Base-by-base conservation (phyloP, 2,797 vertebrate genomes). In the Hirundo rustica region DNA sequence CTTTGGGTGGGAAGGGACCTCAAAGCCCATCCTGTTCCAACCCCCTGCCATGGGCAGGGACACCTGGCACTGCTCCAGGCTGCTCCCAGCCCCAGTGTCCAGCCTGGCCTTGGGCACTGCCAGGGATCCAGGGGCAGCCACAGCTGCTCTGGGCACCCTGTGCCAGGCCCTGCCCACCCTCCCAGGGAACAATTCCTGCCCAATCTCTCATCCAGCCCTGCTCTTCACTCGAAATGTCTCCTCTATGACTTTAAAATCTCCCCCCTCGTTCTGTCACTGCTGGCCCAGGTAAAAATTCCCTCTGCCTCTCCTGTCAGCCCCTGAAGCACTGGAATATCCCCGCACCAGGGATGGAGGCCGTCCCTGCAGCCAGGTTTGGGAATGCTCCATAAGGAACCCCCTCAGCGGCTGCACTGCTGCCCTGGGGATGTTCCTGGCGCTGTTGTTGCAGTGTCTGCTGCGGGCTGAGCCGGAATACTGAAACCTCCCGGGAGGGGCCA, bases 331-430 rank as follows among this genome's bases (percentile, higher is more conserved):
- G 57, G 36, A 55, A 72, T 20, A 21, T 21, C 44, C 44, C 74
- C 61, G 25, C n/a, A 3, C 7, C 23, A 18, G 54, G 44, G 50
- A 5, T 12, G n/a, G 64, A 91, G 66, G 13, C 27, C 44, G 32
- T 13, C 18, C 51, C 84, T 60, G 9, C 36, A 67, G 57, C 9
- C 0, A 1, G 13, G 2, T 15, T 78, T 92, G 81, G 77, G 58
- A 53, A 10, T 0, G 2, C 4, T 27, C 80, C 4, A 0, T 11
- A 4, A 4, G 51, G 23, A 3, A 13, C 13, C 17, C 57, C 42
- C 38, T 17, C 38, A 13, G 19, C 22, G 36, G 13, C 30, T 20
- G 0, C 13, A 6, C 13, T 20, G 26, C 54, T 84, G 50, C 40
- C 8, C 32, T 51, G 47, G 25, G 38, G 16, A 2, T 26, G 55